These are phyloP conservation scores for Chiroxiphia lanceolata DNA, from an alignment of 2,797 vertebrate genomes.

Conservation along the genomic window DNA sequence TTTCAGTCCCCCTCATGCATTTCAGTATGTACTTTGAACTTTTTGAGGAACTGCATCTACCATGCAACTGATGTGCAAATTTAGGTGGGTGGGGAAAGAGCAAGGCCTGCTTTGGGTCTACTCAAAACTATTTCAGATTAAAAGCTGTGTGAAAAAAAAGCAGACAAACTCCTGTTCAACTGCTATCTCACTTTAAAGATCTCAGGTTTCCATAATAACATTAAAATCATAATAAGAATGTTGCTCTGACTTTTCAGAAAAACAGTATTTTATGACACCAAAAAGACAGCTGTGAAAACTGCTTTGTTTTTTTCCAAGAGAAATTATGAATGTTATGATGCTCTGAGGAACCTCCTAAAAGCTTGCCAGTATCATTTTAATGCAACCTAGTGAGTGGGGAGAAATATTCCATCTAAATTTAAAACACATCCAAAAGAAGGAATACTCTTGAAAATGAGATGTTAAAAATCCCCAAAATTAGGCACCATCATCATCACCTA, in stretches of 20 bases:
- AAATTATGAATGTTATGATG: constrained; percentile 42
- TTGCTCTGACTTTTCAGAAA: constrained; percentile 38
- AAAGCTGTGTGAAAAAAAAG: constrained; percentile 43
- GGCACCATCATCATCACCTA: constrained; percentile 60
- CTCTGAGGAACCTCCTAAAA: constrained; percentile 59
- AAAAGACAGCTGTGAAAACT: constrained; percentile 46
- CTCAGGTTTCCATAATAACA: constrained; percentile 73
- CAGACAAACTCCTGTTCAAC: constrained; percentile 23
- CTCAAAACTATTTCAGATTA: constrained; percentile 46
- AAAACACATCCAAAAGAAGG: constrained; percentile 53
- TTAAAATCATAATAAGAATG: constrained; percentile 52
- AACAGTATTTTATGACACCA: constrained; percentile 13
- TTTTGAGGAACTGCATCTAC: constrained; percentile 37
- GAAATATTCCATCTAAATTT: constrained; percentile 60
- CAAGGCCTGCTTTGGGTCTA: not conserved
- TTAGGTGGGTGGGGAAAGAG: not conserved
- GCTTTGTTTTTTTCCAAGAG: constrained; percentile 5
- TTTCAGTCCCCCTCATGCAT: not conserved
- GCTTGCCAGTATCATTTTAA: constrained; percentile 50
- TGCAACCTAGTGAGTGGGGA: constrained; percentile 35
- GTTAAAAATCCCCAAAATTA: constrained; percentile 55
- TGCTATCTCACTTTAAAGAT: constrained; percentile 44
- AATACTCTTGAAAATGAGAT: constrained; percentile 61
- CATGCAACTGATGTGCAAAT: constrained; percentile 3
- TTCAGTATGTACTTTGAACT: not conserved